phyloP scores from a whole-genome alignment of 2,113 vertebrate species.

The Laticauda laticaudata region DNA sequence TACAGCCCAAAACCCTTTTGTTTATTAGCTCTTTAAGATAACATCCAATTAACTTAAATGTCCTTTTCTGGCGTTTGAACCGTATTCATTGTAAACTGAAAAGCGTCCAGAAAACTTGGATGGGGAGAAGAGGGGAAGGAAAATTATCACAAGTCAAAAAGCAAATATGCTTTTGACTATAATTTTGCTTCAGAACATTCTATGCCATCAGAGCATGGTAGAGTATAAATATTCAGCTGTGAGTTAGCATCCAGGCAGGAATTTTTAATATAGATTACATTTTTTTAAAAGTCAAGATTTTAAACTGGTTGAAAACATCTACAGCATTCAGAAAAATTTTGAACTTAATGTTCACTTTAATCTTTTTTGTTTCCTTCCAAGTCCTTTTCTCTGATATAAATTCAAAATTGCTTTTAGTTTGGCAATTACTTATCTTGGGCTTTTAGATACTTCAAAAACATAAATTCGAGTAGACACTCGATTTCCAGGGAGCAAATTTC shows the following conservation, averaged over 20 bases:
- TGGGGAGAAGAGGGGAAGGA: conserved; percentile 27
- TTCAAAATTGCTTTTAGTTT: too few relatives aligned
- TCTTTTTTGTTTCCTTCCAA: background rate
- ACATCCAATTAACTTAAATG: conserved; percentile 68
- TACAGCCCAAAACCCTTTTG: conserved; percentile 53
- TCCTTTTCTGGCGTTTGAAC: conserved; percentile 60
- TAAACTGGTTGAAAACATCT: background rate
- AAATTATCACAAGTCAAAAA: background rate
- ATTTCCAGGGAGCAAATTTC: background rate
- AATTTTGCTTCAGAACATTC: background rate
- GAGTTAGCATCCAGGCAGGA: background rate
- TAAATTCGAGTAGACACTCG: background rate
- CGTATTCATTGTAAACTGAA: conserved; percentile 61
- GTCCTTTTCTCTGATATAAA: background rate
- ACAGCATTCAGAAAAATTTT: background rate
- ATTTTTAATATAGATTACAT: rapidly evolving
- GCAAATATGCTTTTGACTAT: conserved; percentile 14
- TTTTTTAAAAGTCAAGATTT: rapidly evolving
- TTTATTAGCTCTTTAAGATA: conserved; percentile 68
- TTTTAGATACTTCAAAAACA: background rate
- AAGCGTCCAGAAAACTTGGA: conserved; percentile 45
- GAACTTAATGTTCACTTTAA: rapidly evolving
- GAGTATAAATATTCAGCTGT: conserved; percentile 26
- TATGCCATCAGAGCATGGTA: background rate
- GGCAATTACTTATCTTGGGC: background rate